Evolutionary conservation across 2,797 vertebrate species (phyloP).

Genomic region (Neomorphus geoffroyi): DNA sequence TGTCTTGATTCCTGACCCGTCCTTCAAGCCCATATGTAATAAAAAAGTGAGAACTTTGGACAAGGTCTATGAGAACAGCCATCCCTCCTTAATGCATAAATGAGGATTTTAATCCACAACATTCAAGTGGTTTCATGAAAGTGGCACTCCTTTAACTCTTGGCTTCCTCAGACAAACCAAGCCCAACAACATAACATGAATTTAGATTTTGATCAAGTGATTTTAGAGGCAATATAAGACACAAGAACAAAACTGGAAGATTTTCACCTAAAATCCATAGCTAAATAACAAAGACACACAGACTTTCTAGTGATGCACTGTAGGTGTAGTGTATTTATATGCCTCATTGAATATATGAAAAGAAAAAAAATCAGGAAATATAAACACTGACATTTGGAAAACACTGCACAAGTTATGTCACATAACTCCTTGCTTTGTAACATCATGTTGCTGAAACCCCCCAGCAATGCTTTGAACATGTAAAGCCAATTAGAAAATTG

Average conservation of each 20-base stretch:
- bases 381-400: background rate
- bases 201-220: background rate
- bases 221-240: background rate
- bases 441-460: background rate
- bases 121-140: background rate
- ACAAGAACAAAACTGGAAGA: background rate
- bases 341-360: background rate
- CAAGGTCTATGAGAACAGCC: background rate
- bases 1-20: background rate
- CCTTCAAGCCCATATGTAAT: background rate
- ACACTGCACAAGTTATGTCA: background rate
- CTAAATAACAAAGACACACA: background rate
- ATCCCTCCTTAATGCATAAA: background rate
- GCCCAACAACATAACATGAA: background rate
- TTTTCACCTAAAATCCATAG: background rate
- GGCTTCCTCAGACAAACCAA: background rate
- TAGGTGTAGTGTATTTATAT: background rate
- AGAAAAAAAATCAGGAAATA: background rate
- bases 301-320: background rate
- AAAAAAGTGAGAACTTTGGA: background rate
- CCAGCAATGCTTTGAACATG: background rate
- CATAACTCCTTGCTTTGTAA: background rate
- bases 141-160: background rate
- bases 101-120: background rate
- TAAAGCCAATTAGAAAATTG: background rate